phyloP scores from a whole-genome alignment of 2,888 invertebrate species.

The Lasioglossum lativentre region DNA sequence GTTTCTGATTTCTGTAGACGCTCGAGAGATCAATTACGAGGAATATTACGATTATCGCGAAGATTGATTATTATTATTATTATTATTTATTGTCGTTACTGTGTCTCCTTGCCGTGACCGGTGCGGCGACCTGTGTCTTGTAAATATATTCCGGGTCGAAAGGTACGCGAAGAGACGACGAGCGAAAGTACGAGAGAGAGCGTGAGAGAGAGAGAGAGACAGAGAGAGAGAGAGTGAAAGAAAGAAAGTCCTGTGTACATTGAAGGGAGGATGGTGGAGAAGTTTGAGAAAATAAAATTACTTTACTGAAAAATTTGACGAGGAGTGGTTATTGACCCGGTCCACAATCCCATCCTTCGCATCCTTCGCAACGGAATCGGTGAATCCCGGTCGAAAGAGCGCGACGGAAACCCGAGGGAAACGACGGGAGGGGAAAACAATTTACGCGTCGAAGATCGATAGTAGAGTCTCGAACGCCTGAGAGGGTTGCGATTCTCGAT shows the following conservation, averaged over 20 bases:
- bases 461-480: conserved; percentile 15
- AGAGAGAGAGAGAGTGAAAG: conserved; percentile 45
- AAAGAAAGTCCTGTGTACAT: conserved; percentile 67
- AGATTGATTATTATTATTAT: conserved; percentile 51
- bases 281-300: conserved; percentile 79
- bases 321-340: conserved; percentile 83
- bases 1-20: conserved; percentile 60
- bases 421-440: background rate
- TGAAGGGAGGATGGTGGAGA: conserved; percentile 54
- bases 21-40: conserved; percentile 38
- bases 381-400: conserved; percentile 23
- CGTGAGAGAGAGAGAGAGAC: conserved; percentile 34
- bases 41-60: conserved; percentile 43
- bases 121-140: conserved; percentile 58
- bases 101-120: conserved; percentile 43
- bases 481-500: conserved; percentile 20
- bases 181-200: conserved; percentile 25
- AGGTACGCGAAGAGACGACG: conserved; percentile 21
- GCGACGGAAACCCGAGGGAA: conserved; percentile 11
- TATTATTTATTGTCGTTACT: conserved; percentile 67
- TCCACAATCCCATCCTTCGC: conserved; percentile 77
- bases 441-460: conserved; percentile 19
- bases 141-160: conserved; percentile 65
- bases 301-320: conserved; percentile 82
- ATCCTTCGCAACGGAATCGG: conserved; percentile 34